Conservation (phyloP, 2,113 vertebrate species). For the Notiomystis cincta region DNA sequence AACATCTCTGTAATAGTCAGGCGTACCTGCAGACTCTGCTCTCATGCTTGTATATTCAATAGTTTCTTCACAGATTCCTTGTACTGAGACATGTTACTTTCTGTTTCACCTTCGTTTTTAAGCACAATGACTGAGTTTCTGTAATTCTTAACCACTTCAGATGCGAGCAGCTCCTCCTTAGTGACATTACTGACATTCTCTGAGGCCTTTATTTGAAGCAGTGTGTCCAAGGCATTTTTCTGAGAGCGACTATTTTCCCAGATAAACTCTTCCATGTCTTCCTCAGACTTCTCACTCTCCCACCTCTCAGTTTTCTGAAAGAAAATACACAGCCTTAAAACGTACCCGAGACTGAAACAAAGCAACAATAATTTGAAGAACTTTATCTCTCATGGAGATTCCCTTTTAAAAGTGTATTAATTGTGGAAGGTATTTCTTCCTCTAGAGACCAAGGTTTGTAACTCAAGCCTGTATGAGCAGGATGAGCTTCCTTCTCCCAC, state of each 20-base stretch:
- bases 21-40: not conserved
- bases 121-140: conserved; percentile 76
- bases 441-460: not conserved
- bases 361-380: not conserved
- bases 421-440: not conserved
- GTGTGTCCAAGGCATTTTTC: conserved; percentile 76
- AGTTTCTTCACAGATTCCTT: conserved; percentile 89
- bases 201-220: conserved; percentile 72
- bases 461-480: not conserved
- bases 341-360: not conserved
- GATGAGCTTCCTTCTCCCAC: not conserved
- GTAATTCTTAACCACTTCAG: conserved; percentile 79
- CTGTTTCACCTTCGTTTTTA: conserved; percentile 87
- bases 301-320: conserved; percentile 90
- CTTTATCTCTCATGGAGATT: not conserved
- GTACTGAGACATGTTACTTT: conserved; percentile 78
- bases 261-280: conserved; percentile 90
- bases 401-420: not conserved
- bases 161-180: conserved; percentile 78
- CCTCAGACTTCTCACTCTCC: conserved; percentile 84
- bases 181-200: conserved; percentile 47
- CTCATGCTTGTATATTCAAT: conserved; percentile 56
- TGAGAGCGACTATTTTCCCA: conserved; percentile 90
- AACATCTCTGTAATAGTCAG: not conserved
- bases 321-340: not conserved